phyloP scores from a whole-genome alignment of 2,113 vertebrate species.

The Sisor rabdophorus region DNA sequence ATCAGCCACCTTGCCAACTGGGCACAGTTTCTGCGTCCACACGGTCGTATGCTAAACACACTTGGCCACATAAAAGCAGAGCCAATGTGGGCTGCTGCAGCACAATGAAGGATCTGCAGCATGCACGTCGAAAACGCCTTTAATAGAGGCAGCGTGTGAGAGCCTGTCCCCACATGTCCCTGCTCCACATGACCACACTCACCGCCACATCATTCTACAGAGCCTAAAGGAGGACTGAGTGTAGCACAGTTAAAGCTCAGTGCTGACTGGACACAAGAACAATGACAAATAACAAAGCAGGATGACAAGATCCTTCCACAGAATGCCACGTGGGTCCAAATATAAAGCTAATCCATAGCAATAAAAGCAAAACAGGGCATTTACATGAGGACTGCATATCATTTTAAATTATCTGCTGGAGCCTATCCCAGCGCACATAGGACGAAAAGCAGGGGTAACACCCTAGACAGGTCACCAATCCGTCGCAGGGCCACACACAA shows the following conservation, averaged over 20 bases:
- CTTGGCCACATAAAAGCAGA: slow-evolving; percentile 57
- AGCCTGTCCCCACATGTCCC: slow-evolving; percentile 47
- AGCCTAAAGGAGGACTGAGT: neutral
- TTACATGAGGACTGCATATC: neutral
- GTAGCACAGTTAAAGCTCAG: neutral
- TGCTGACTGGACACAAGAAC: slow-evolving; percentile 8
- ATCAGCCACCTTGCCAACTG: slow-evolving; percentile 48
- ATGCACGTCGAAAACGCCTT: slow-evolving; percentile 35
- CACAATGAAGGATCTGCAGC: slow-evolving; percentile 58
- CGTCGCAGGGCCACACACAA: too few relatives aligned
- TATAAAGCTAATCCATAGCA: slow-evolving; percentile 1
- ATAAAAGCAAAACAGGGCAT: neutral
- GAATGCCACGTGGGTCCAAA: neutral
- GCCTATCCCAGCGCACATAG: too few relatives aligned
- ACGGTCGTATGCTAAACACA: slow-evolving; percentile 52
- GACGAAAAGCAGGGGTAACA: too few relatives aligned
- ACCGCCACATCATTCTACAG: slow-evolving; percentile 26
- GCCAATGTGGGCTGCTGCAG: slow-evolving; percentile 59
- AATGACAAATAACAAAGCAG: neutral
- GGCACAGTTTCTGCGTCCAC: slow-evolving; percentile 41
- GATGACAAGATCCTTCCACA: neutral
- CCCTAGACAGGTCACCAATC: too few relatives aligned
- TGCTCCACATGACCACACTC: slow-evolving; percentile 25
- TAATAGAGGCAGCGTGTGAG: slow-evolving; percentile 48
- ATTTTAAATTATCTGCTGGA: too few relatives aligned